Conservation (phyloP, 2,888 invertebrate species). For the Xestia sexstrigata region DNA sequence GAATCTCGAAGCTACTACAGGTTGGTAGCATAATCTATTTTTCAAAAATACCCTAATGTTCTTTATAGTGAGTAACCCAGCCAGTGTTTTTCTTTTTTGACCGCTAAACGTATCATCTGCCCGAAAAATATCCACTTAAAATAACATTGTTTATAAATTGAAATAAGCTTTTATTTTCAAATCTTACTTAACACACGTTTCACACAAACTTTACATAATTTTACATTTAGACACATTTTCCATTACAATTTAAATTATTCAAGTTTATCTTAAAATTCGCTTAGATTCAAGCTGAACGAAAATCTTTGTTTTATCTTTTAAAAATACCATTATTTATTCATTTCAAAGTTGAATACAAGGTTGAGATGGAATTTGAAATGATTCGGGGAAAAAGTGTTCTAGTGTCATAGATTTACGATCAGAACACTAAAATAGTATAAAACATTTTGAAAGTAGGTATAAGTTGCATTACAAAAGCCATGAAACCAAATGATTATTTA, state of each 20-base stretch:
- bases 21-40: not conserved
- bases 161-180: constrained; percentile 26
- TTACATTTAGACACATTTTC: constrained; percentile 45
- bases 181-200: constrained; percentile 39
- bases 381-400: constrained; percentile 21
- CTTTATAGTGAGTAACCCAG: constrained; percentile 1
- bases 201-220: constrained; percentile 49
- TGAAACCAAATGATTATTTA: not conserved
- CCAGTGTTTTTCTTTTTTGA: not conserved
- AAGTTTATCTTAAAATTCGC: constrained; percentile 41
- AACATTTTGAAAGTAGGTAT: not conserved
- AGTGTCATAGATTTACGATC: not conserved
- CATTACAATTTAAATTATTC: constrained; percentile 57
- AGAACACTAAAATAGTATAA: not conserved
- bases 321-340: constrained; percentile 47
- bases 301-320: constrained; percentile 22
- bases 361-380: constrained; percentile 45
- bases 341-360: constrained; percentile 41
- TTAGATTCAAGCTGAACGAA: constrained; percentile 29
- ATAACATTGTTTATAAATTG: not conserved
- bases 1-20: not conserved
- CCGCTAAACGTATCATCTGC: not conserved
- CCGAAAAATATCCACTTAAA: not conserved
- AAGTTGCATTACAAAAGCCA: not conserved
- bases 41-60: not conserved